phyloP scores from a whole-genome alignment of 2,888 invertebrate genomes.

The Drosophila silvestris region DNA sequence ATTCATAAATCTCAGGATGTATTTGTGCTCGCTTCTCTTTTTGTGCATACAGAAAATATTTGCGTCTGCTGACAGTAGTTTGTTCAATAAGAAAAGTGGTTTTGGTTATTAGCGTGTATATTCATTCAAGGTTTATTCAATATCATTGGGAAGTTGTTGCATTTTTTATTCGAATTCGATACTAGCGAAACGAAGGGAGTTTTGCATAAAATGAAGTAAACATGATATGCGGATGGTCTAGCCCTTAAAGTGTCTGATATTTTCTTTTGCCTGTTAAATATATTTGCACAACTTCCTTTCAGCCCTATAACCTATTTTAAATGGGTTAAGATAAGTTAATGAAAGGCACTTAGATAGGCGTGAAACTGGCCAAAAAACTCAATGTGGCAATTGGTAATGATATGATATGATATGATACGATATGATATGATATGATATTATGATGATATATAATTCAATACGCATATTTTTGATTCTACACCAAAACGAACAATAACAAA shows the following conservation, averaged over 20 bases:
- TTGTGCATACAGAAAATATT: no score
- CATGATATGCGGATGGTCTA: background rate
- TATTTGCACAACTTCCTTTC: background rate
- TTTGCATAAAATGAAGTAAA: background rate
- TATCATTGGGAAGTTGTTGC: background rate
- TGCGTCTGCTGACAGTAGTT: background rate
- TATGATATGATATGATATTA: slow-evolving; percentile 21
- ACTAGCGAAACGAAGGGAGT: background rate
- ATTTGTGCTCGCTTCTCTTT: slow-evolving; percentile 36
- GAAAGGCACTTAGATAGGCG: slow-evolving; percentile 75
- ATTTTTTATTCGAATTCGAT: background rate
- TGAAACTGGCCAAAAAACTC: slow-evolving; percentile 26
- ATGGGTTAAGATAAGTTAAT: slow-evolving; percentile 18
- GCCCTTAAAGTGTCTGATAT: background rate
- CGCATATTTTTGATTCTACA: no score
- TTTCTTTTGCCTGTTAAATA: background rate
- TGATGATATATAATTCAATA: no score
- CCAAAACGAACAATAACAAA: no score
- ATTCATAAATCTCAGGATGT: slow-evolving; percentile 30
- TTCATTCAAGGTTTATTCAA: background rate
- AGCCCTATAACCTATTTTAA: background rate
- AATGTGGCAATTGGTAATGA: slow-evolving; percentile 60
- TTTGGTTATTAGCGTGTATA: background rate
- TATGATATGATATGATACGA: slow-evolving; percentile 8
- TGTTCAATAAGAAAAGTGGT: background rate